Evolutionary conservation across 1,140 invertebrate species (phyloP).

Genomic region (Pogonus chalceus): DNA sequence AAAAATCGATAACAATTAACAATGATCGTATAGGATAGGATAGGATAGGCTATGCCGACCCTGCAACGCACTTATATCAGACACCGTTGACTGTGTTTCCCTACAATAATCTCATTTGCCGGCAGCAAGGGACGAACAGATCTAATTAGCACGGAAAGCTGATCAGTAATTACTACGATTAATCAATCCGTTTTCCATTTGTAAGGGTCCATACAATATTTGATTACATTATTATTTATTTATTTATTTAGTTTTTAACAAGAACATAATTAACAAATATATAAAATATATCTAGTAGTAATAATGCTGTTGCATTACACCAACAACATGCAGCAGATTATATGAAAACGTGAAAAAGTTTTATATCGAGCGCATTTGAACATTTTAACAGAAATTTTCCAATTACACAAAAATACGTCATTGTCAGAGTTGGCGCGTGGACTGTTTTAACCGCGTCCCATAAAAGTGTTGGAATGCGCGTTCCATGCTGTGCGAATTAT

Average conservation of each 20-base stretch:
- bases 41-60: too few species aligned
- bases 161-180: slow-evolving; percentile 36
- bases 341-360: background rate
- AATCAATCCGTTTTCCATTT: slow-evolving; percentile 27
- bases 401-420: slow-evolving; percentile 4
- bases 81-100: slow-evolving; percentile 17
- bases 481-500: background rate
- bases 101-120: slow-evolving; percentile 33
- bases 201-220: background rate
- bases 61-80: too few species aligned
- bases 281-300: background rate
- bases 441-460: background rate
- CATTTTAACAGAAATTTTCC: background rate
- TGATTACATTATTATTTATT: background rate
- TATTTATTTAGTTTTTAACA: background rate
- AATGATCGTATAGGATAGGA: slow-evolving; percentile 16
- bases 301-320: background rate
- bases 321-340: background rate
- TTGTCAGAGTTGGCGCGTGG: background rate
- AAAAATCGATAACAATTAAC: slow-evolving; percentile 37
- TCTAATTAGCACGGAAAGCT: slow-evolving; percentile 36
- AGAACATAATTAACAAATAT: too few species aligned
- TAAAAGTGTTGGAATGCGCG: slow-evolving; percentile 1
- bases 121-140: slow-evolving; percentile 29
- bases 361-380: background rate